A percentile compares a stretch with the other conserved stretches of the same genome.
phyloP scores from a whole-genome alignment of 2,797 vertebrate species.

The Hemibagrus guttatus region DNA sequence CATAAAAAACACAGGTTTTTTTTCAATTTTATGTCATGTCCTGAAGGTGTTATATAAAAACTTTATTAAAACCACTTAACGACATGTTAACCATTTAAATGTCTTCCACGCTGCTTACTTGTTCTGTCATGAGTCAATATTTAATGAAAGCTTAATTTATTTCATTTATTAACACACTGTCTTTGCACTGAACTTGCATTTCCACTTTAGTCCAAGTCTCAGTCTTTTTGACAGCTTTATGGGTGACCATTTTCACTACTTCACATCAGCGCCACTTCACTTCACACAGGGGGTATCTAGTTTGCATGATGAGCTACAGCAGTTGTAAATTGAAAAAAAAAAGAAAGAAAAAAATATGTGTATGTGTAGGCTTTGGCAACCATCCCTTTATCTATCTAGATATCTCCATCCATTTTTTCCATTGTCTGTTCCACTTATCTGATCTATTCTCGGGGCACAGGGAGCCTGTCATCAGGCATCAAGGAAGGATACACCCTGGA shows the following conservation, averaged over 20 bases:
- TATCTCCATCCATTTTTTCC: too few relatives aligned
- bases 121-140: neutral
- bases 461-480: too few relatives aligned
- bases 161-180: neutral
- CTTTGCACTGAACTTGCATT: neutral
- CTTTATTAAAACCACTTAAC: neutral
- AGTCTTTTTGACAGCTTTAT: neutral
- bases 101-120: neutral
- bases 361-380: neutral
- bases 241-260: neutral
- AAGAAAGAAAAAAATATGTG: too few relatives aligned
- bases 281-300: neutral
- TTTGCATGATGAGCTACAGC: neutral
- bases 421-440: too few relatives aligned
- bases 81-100: neutral
- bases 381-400: too few relatives aligned
- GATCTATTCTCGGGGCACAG: too few relatives aligned
- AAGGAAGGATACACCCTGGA: too few relatives aligned
- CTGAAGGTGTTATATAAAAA: neutral
- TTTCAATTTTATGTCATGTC: neutral
- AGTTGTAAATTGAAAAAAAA: neutral
- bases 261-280: slow-evolving; percentile 6
- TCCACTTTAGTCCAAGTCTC: neutral
- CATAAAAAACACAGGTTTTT: neutral
- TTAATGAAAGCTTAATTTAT: neutral